Conservation (phyloP, 2,113 vertebrate genomes). For the Oryzias woworae region DNA sequence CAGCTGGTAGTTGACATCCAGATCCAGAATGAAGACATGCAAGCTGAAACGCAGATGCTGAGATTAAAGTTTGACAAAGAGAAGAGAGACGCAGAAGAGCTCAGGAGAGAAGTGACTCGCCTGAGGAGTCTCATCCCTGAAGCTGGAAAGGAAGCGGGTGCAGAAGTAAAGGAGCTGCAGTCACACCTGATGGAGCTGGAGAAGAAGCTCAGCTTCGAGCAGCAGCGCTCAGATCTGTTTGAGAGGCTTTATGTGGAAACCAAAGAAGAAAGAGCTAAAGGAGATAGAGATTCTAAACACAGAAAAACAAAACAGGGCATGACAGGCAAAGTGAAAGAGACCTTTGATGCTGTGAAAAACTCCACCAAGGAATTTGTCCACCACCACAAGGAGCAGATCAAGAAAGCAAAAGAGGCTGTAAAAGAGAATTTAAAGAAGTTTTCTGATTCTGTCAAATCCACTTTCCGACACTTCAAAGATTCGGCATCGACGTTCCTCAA, state of each 20-base stretch:
- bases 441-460: constrained; percentile 94
- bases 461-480: constrained; percentile 92
- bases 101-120: constrained; percentile 80
- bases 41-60: constrained; percentile 83
- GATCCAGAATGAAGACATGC: constrained; percentile 80
- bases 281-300: constrained; percentile 75
- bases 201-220: constrained; percentile 89
- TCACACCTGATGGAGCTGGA: constrained; percentile 84
- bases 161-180: constrained; percentile 77
- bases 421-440: constrained; percentile 96
- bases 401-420: constrained; percentile 95
- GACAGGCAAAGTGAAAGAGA: constrained; percentile 89
- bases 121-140: constrained; percentile 66
- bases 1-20: constrained; percentile 77
- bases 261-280: constrained; percentile 81
- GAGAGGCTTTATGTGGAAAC: constrained; percentile 92
- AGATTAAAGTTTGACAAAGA: constrained; percentile 85
- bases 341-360: constrained; percentile 96
- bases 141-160: constrained; percentile 23
- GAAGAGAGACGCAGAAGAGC: constrained; percentile 72
- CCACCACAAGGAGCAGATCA: constrained; percentile 97
- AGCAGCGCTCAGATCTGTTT: constrained; percentile 96
- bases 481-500: constrained; percentile 86
- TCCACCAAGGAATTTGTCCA: constrained; percentile 96
- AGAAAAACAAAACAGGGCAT: constrained; percentile 83